These are phyloP conservation scores for Ladona fulva DNA, from an alignment of 1,140 invertebrate species.

Conservation along the genomic window DNA sequence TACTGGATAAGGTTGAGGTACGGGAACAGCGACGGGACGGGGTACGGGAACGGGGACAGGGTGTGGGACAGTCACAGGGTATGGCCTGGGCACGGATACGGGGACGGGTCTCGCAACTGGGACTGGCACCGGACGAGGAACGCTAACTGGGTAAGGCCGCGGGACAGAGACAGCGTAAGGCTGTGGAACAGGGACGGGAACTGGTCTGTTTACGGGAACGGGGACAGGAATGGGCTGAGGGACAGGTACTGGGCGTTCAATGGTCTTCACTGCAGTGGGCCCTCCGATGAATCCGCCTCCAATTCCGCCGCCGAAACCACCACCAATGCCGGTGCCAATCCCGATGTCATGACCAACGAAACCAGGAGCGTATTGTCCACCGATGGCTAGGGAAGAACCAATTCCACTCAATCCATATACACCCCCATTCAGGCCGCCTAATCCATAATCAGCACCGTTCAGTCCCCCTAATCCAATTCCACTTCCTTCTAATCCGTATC, in stretches of 20 bases:
- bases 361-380: no score
- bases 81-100: neutral
- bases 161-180: neutral
- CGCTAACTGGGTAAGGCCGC: neutral
- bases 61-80: neutral
- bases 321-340: neutral
- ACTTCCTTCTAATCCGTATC: neutral
- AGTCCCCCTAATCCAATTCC: neutral
- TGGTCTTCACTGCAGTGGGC: neutral
- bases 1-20: neutral
- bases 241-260: neutral
- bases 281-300: neutral
- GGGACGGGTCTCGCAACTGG: neutral
- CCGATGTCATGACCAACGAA: neutral
- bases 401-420: no score
- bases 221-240: neutral
- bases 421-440: no score
- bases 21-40: neutral
- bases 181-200: neutral
- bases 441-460: neutral
- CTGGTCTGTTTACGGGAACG: neutral
- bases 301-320: neutral
- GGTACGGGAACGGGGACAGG: neutral
- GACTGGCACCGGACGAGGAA: neutral
- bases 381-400: no score